Evolutionary conservation across 2,113 vertebrate genomes (phyloP).

Genomic region (Mobula hypostoma): DNA sequence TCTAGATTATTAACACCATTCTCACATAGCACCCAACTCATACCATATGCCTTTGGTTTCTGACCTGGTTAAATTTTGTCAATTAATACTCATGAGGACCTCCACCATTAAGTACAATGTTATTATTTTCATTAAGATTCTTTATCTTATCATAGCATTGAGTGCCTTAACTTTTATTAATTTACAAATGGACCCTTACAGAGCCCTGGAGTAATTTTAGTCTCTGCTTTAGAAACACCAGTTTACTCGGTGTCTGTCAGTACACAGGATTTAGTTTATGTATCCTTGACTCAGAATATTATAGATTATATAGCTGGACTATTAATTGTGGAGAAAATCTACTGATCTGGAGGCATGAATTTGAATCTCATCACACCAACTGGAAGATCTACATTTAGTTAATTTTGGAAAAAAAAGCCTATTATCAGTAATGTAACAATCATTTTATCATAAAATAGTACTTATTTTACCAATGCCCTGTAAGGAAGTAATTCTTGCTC

Average conservation of each 20-base stretch:
- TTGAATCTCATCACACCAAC: too few relatives aligned
- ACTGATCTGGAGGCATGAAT: too few relatives aligned
- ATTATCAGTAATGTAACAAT: too few relatives aligned
- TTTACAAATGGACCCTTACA: background rate
- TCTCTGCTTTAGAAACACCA: background rate
- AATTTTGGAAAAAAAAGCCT: too few relatives aligned
- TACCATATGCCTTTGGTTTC: background rate
- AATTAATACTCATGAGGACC: background rate
- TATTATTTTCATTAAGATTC: background rate
- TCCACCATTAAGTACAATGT: background rate
- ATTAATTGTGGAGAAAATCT: too few relatives aligned
- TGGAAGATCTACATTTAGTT: too few relatives aligned
- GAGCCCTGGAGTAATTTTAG: background rate
- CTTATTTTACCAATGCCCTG: too few relatives aligned
- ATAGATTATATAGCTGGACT: too few relatives aligned
- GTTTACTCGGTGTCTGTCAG: background rate
- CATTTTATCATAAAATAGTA: too few relatives aligned
- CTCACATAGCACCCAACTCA: too few relatives aligned
- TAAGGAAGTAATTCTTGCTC: too few relatives aligned
- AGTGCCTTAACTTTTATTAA: background rate
- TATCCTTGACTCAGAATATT: too few relatives aligned
- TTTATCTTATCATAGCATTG: background rate
- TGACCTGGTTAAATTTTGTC: background rate
- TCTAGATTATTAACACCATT: background rate
- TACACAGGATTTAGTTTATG: background rate